Conservation (phyloP, 2,113 vertebrate species). For the Varanus komodoensis region DNA sequence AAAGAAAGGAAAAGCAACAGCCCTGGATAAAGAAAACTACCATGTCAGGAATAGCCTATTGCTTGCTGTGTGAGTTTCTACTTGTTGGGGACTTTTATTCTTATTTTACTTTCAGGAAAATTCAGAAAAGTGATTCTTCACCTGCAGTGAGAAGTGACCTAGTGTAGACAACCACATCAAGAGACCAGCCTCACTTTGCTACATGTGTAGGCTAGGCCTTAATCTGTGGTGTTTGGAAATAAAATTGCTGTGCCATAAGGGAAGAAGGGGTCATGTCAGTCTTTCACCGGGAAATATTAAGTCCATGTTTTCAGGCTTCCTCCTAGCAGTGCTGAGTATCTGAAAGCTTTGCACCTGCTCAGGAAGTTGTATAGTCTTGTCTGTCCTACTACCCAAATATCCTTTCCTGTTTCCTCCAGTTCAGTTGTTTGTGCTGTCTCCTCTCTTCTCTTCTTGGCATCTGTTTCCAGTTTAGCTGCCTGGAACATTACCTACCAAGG, state of each 20-base stretch:
- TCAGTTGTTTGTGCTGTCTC: background rate
- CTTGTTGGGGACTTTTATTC: background rate
- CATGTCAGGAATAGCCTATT: background rate
- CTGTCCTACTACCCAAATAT: constrained; percentile 25
- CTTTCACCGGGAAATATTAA: constrained; percentile 4
- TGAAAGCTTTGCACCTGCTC: constrained; percentile 59
- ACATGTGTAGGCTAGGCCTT: background rate
- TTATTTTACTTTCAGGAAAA: background rate
- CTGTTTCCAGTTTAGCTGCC: background rate
- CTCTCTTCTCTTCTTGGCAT: background rate
- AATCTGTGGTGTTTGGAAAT: background rate
- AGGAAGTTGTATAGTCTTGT: constrained; percentile 54
- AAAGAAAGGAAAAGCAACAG: no score
- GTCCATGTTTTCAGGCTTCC: constrained; percentile 19
- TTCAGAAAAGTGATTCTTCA: background rate
- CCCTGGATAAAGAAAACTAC: background rate
- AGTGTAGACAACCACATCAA: background rate
- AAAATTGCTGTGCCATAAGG: background rate
- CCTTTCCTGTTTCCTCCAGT: constrained; percentile 7
- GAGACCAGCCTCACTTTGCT: background rate
- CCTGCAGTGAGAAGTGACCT: background rate
- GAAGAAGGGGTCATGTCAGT: background rate
- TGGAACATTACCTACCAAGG: constrained; percentile 7
- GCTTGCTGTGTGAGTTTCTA: background rate
- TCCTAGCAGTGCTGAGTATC: background rate